A percentile compares a stretch with the other conserved stretches of the same genome.
Conservation (phyloP, 2,888 invertebrate genomes). For the Nebria salina region DNA sequence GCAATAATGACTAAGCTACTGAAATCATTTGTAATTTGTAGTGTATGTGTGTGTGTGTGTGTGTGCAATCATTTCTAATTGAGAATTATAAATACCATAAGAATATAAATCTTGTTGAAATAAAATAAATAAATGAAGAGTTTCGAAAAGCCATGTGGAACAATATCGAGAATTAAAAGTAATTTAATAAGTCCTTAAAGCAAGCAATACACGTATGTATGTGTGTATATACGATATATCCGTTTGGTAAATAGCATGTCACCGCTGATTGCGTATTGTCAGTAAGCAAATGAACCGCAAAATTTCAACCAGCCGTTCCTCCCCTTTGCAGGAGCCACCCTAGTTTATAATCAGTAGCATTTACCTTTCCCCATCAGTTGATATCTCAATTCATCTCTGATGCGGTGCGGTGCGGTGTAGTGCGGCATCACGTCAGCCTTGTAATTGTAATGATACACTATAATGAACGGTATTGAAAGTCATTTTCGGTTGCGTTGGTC, state of each 20-base stretch:
- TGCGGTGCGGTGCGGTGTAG: no score
- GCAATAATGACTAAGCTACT: no score
- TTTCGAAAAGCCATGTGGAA: background rate
- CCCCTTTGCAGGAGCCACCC: constrained; percentile 45
- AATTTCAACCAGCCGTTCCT: constrained; percentile 50
- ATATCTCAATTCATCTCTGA: constrained; percentile 53
- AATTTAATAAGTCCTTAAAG: constrained; percentile 34
- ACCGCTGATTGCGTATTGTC: constrained; percentile 55
- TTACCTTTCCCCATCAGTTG: constrained; percentile 52
- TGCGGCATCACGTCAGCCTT: constrained; percentile 49
- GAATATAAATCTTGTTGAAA: constrained; percentile 2
- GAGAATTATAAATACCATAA: background rate
- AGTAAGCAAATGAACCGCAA: constrained; percentile 54
- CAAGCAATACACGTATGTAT: background rate
- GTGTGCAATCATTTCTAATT: no score
- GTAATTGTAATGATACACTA: constrained; percentile 55
- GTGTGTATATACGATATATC: background rate
- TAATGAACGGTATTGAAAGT: constrained; percentile 52
- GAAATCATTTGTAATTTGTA: no score
- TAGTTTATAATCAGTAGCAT: constrained; percentile 54
- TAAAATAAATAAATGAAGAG: background rate
- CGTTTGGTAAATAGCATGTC: constrained; percentile 37
- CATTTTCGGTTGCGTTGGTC: constrained; percentile 41
- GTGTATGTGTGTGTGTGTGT: no score
- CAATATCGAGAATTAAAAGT: constrained; percentile 39